Conservation (phyloP, 2,888 invertebrate genomes). For the Orchesella flavescens region DNA sequence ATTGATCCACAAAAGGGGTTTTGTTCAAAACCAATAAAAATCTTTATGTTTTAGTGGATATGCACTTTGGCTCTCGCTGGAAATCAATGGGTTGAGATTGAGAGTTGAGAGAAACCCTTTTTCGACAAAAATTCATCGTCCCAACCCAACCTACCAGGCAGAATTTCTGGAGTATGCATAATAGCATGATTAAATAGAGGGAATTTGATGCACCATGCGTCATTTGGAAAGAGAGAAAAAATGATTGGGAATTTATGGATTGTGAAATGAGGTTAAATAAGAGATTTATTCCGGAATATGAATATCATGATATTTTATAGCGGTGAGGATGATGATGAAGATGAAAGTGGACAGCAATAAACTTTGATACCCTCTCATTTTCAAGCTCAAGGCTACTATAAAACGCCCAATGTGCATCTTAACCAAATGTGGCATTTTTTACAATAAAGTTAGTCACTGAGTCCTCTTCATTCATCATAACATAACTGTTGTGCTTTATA, state of each 20-base stretch:
- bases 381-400: too few species aligned
- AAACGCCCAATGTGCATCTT: too few species aligned
- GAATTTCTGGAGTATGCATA: not conserved
- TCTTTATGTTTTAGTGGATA: constrained; percentile 35
- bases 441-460: too few species aligned
- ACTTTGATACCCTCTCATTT: not conserved
- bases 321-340: too few species aligned
- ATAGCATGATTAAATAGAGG: not conserved
- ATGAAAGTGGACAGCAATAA: not conserved
- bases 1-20: constrained; percentile 31
- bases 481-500: too few species aligned
- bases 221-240: not conserved
- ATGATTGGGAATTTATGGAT: constrained; percentile 34
- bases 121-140: constrained; percentile 4
- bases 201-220: not conserved
- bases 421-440: too few species aligned
- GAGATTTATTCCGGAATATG: constrained; percentile 3
- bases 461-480: too few species aligned
- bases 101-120: not conserved
- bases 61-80: not conserved
- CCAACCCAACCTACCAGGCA: not conserved
- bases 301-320: too few species aligned
- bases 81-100: constrained; percentile 5
- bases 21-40: constrained; percentile 32
- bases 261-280: constrained; percentile 40